Evolutionary conservation across 1,140 invertebrate species (phyloP), one percentile per base, ranked within the genome.

Genomic region (Trigoniulus corallinus): DNA sequence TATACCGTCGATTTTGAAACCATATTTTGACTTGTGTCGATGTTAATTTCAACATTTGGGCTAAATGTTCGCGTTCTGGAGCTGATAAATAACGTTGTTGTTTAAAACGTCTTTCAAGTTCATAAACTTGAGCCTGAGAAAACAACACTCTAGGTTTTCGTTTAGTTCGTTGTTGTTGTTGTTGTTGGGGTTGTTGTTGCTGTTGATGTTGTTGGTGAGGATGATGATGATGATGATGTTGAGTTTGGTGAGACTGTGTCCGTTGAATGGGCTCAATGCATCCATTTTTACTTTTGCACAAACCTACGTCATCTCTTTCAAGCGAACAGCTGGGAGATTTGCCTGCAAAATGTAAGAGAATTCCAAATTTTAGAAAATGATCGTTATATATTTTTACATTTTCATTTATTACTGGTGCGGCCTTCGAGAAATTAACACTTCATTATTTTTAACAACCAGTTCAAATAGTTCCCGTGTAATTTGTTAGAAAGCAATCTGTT

Each of bases 81-180:
- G 79, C 78, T 1, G 76, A 81, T 10, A 82, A 67, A 59, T 82
- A 82, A 48, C 76, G 71, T 60, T 80, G 78, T 53, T 76, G 72
- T 53, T 78, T 74, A 60, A 82, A 82, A 37, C 76, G 64, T 41
- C 74, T 59, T 59, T 81, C 79, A 45, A 82, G 61, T 63, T 80
- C 77, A 61, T 72, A 74, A 2, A 80, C 77, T 72, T 98, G 94
- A 0, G 81, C 81, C 73, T 89, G 62, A 27, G 89, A 93, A 67
- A 98, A 98, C 0, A 98, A 73, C 0, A 97, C 84, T 42, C 93
- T 70, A 0, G 92, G 86, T 71, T 96, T 97, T 57, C 91, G 69
- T 63, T 89, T 88, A 0, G 76, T 69, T 55, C 78, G 76, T 53
- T 60, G 57, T 26, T 47, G 53, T 10, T 57, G 47, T 10, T 53